Base-by-base conservation (phyloP, 2,113 vertebrate species). In the Spermophilus dauricus region DNA sequence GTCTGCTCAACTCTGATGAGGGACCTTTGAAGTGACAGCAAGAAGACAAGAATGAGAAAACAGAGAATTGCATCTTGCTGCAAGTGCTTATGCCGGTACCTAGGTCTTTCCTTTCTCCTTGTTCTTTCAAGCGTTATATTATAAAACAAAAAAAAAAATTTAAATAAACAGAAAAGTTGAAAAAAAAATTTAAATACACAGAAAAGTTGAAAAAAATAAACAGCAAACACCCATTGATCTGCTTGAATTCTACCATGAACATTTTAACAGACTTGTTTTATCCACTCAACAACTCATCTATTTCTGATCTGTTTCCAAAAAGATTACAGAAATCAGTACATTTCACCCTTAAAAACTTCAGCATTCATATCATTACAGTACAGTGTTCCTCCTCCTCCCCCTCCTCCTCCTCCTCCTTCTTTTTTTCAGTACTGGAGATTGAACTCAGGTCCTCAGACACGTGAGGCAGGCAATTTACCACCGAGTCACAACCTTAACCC, bases 241-340 rank as follows among this genome's bases (percentile, higher is more conserved):
- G 42, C 24, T 56, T 42, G 39, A 53, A 72, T 48, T 63, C 89
- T 86, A 34, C 34, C 63, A 28, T 72, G 32, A 56, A 37, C 39
- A 77, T 86, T 89, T 92, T 83, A 28, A 20, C 51, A 30, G 4
- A 5, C 6, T 72, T 72, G 17, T 7, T 65, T 70, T 32, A 86
- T 32, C 61, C 22, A 51, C 73, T 84, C 11, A 87, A 45, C 51
- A 37, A 56, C n/a, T 83, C 86, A 84, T 65, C 34, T 75, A 26
- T 77, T 89, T 63, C 39, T 58, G 32, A 58, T 53, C 34, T 56
- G 17, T 90, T 86, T 91, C 69, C 72, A 88, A 95, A 83, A 61
- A 73, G 63, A n/a, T 95, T 82, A 32, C 14, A 34, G 37, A 78
- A 83, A 67, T 72, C 42, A 32, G 45, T 32, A 28, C n/a, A 88